Evolutionary conservation across 2,888 invertebrate genomes (phyloP).

Genomic region (Dysmachus trigonus): DNA sequence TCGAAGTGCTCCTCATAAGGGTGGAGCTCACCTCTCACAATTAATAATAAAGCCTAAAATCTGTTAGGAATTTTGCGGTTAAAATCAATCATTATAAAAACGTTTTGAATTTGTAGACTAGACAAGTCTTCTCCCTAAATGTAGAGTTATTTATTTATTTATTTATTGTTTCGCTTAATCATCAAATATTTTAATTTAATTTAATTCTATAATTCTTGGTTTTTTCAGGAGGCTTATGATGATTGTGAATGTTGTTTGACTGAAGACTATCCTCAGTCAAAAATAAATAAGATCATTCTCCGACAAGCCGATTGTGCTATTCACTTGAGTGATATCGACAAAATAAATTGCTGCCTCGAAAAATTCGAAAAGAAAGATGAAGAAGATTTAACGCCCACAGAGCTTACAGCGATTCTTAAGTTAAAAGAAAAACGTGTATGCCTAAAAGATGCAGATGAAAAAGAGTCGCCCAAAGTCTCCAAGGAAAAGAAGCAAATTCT

Average conservation of each 20-base stretch:
- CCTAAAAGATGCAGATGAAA: not conserved
- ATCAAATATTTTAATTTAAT: too few relatives aligned
- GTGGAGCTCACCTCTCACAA: too few relatives aligned
- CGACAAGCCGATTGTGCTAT: slow-evolving; percentile 45
- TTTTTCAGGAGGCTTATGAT: slow-evolving; percentile 48
- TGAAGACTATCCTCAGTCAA: slow-evolving; percentile 43
- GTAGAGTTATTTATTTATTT: too few relatives aligned
- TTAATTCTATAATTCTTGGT: too few relatives aligned
- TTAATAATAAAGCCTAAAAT: too few relatives aligned
- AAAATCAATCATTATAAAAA: too few relatives aligned
- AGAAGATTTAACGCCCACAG: not conserved
- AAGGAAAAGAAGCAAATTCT: slow-evolving; percentile 42
- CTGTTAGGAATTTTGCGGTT: too few relatives aligned
- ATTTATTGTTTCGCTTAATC: too few relatives aligned
- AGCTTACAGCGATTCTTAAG: not conserved
- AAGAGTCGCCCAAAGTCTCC: not conserved
- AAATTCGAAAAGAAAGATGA: not conserved
- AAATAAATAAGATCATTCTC: slow-evolving; percentile 24
- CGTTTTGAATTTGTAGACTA: too few relatives aligned
- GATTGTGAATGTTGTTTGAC: slow-evolving; percentile 50
- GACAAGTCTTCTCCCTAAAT: too few relatives aligned
- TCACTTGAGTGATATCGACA: not conserved
- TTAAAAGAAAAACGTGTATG: not conserved
- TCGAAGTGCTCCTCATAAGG: too few relatives aligned
- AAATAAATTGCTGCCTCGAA: slow-evolving; percentile 23